These are phyloP conservation scores for Taurulus bubalis DNA, from an alignment of 2,113 vertebrate species.

Conservation along the genomic window DNA sequence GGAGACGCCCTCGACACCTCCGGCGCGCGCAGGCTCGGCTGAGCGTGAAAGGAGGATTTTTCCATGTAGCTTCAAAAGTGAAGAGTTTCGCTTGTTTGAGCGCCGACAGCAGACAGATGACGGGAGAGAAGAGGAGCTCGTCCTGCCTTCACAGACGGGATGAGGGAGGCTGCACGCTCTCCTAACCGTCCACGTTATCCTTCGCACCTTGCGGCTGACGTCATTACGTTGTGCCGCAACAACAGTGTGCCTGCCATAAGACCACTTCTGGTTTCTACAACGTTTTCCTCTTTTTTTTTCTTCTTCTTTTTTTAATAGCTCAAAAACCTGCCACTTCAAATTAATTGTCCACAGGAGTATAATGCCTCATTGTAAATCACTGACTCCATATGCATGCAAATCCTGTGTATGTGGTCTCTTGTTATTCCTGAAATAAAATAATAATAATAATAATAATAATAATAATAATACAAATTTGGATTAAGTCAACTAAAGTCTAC, in stretches of 20 bases:
- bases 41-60: not conserved
- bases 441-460: not conserved
- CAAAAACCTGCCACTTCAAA: not conserved
- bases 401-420: not conserved
- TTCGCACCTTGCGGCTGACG: conserved; percentile 70
- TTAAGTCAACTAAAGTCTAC: not conserved
- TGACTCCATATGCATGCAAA: not conserved
- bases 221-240: conserved; percentile 62
- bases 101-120: conserved; percentile 55
- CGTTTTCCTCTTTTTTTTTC: not conserved
- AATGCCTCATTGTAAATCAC: not conserved
- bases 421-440: not conserved
- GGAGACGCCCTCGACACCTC: conserved; percentile 42
- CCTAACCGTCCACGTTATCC: conserved; percentile 47
- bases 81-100: not conserved
- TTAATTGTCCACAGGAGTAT: not conserved
- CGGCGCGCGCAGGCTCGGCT: conserved; percentile 28
- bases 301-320: not conserved
- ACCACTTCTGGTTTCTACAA: not conserved
- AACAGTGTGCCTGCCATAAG: not conserved
- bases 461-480: not conserved
- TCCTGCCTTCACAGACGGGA: not conserved
- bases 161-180: conserved; percentile 9
- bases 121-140: not conserved
- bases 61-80: conserved; percentile 16